Conservation (phyloP, 2,797 vertebrate genomes). For the Monodelphis domestica region DNA sequence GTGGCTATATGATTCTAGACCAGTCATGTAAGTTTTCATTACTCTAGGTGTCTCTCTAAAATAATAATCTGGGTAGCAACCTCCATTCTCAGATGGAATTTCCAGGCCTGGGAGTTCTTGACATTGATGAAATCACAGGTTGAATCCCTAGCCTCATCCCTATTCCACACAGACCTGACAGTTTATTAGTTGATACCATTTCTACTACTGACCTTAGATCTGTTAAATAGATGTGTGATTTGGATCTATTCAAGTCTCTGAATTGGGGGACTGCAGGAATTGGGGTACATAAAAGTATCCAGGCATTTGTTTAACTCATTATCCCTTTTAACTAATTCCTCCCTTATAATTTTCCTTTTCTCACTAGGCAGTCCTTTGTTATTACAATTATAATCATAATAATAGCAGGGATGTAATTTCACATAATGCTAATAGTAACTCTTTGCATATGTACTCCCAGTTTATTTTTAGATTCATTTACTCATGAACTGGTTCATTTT, state of each 20-base stretch:
- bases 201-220: slow-evolving; percentile 30
- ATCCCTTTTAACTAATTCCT: slow-evolving; percentile 76
- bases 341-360: slow-evolving; percentile 74
- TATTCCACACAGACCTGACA: not conserved
- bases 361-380: slow-evolving; percentile 72
- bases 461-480: slow-evolving; percentile 73
- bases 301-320: slow-evolving; percentile 69
- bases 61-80: not conserved
- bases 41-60: not conserved
- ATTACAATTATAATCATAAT: slow-evolving; percentile 77
- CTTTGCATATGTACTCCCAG: slow-evolving; percentile 57
- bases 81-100: not conserved
- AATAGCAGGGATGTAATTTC: slow-evolving; percentile 75
- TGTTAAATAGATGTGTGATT: slow-evolving; percentile 22
- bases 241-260: not conserved
- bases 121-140: not conserved
- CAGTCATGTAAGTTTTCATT: not conserved
- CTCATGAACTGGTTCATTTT: slow-evolving; percentile 59
- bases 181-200: not conserved
- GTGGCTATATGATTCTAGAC: not conserved
- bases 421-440: slow-evolving; percentile 68
- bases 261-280: not conserved
- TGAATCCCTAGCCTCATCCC: not conserved
- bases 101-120: not conserved
- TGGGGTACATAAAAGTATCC: not conserved